A percentile compares a stretch with the other conserved stretches of the same genome.
Conservation (phyloP, 2,113 vertebrate genomes). For the Pachycephala philippinensis region DNA sequence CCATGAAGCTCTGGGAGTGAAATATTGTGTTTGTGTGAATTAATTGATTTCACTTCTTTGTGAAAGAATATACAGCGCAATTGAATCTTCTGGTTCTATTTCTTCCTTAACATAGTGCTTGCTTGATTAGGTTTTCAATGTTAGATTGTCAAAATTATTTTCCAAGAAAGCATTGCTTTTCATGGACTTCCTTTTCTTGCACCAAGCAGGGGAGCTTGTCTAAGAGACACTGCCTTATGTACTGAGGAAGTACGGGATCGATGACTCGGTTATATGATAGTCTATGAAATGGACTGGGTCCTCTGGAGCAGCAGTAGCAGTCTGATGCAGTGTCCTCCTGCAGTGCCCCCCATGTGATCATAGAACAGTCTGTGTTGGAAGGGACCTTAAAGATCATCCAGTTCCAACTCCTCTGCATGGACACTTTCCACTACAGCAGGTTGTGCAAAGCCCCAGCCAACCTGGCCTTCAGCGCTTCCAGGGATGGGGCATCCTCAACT, state of each 20-base stretch:
- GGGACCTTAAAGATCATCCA: not conserved
- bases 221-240: not conserved
- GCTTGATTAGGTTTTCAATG: not conserved
- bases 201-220: not conserved
- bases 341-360: not conserved
- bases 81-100: not conserved
- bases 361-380: not conserved
- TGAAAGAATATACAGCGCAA: not conserved
- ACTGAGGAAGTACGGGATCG: not conserved
- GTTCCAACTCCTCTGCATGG: not conserved
- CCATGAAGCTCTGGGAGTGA: not conserved
- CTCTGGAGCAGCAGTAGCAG: not conserved
- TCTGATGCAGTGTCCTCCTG: not conserved
- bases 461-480: not conserved
- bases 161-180: not conserved
- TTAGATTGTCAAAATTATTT: not conserved
- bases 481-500: not conserved
- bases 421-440: not conserved
- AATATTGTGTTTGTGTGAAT: not conserved
- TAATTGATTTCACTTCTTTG: not conserved
- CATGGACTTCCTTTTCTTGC: not conserved
- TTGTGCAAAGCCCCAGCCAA: not conserved
- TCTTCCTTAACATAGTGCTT: not conserved
- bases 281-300: rapidly evolving
- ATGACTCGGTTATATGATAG: not conserved